Base-by-base conservation (phyloP, 2,113 vertebrate species). In the Corythoichthys intestinalis region DNA sequence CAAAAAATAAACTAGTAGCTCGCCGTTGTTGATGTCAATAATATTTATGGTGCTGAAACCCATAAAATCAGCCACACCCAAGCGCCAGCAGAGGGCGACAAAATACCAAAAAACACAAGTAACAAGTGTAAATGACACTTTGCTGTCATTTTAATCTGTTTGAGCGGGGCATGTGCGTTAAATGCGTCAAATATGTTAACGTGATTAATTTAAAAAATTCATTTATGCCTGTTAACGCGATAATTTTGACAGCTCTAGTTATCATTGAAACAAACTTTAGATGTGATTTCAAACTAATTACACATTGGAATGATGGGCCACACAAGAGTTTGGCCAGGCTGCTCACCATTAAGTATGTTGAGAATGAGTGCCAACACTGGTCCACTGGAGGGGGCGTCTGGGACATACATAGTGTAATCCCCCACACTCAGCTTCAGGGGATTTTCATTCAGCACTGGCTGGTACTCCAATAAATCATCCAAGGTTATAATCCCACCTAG, bases 321-420 rank as follows among this genome's bases (percentile, higher is more conserved):
- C 71, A 74, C 79, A 68, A 67, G 56, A 76, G 6, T 63, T 72
- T 62, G 28, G 73, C 77, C 57, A 20, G 56, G 69, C 74, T 67
- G 53, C 90, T 90, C 85, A 98, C 97, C 96, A 72, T 97, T 93
- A 73, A 99, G 82, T 62, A 98, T 95, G 82, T 97, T 97, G 76
- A 99, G 92, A 68, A 96, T 97, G 67, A 98, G 94, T 9, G 90
- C 91, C 60, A 98, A 91, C 69, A 98, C 96, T 0, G 96, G 94
- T 46, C 97, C 97, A 0, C 96, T 94, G 78, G 96, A 92, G 0
- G 96, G 96, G 64, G 95, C 94, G 1, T 90, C 93, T 35, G 96
- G 94, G 1, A 88, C 85, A 6, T 95, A 89, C 72, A 99, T 84
- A n/a, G 87, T 93, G 60, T 89, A 92, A 20, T 96, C 93, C 6